phyloP scores from a whole-genome alignment of 1,140 invertebrate species.

The Pemphigus obesinymphae region DNA sequence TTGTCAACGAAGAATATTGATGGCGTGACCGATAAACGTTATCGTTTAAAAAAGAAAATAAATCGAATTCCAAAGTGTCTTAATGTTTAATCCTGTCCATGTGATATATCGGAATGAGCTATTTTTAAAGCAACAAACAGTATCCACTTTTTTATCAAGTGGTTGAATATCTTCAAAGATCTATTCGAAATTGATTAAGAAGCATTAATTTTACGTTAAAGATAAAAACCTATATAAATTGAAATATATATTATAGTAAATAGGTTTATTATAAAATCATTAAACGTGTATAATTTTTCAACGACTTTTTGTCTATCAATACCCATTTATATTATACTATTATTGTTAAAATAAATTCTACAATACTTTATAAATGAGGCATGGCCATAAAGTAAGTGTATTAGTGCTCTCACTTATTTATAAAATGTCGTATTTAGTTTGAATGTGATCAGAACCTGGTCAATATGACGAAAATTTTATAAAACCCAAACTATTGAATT shows the following conservation, averaged over 20 bases:
- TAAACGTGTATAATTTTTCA: background rate
- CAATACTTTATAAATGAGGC: no score
- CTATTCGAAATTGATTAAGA: background rate
- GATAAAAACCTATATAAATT: background rate
- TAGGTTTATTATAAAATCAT: background rate
- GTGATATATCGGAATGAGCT: constrained; percentile 12
- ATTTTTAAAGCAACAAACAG: constrained; percentile 52
- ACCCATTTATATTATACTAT: no score
- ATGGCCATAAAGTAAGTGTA: no score
- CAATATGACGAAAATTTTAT: no score
- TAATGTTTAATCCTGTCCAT: background rate
- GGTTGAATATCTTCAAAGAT: background rate
- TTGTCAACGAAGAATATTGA: constrained; percentile 11
- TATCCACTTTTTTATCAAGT: background rate
- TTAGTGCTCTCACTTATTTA: no score
- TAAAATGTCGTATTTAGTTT: no score
- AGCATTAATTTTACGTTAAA: background rate
- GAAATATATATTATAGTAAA: background rate
- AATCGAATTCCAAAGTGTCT: background rate
- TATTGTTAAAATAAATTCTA: no score
- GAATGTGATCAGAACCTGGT: no score
- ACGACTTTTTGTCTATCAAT: no score
- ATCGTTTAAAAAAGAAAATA: constrained; percentile 28
- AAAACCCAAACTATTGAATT: no score
- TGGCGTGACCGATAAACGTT: constrained; percentile 5